Base-by-base conservation (phyloP, 2,113 vertebrate genomes). In the Malurus melanocephalus region DNA sequence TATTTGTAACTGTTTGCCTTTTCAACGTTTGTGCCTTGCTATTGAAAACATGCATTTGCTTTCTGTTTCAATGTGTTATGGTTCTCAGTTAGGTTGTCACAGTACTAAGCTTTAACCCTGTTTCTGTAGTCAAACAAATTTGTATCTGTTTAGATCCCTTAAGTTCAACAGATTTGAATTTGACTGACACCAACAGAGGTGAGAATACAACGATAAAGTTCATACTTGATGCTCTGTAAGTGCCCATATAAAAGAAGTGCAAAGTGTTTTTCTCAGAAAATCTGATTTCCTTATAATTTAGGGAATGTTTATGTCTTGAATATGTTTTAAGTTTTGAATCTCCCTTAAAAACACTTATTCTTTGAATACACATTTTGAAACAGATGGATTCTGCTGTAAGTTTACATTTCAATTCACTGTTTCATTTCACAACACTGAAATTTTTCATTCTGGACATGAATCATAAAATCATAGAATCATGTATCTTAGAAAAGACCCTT, bases 341-440 rank as follows among this genome's bases (percentile, higher is more conserved):
- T 0, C 32, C 26, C 56, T 86, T 77, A 38, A 62, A 71, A 69
- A 12, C 7, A 45, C 6, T 77, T 82, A 66, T 85, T 82, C n/a
- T 69, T 69, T 61, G 27, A 79, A 80, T 26, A 56, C 38, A 28
- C 0, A 0, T 43, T 71, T 88, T 83, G 62, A 93, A 89, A 77
- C 72, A 85, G 88, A 88, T 66, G 18, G 16, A 69, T 85, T 93
- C 46, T 85, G 56, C 64, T 83, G 13, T 45, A 87, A 87, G 24
- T 73, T 85, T 87, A 82, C 38, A 49, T 80, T 94, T 93, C 60
- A 88, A 59, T 92, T 73, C 84, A 69, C 51, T 82, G 24, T 76
- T 89, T 87, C 55, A 55, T 66, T 86, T 83, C 52, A 69, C 73
- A 83, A 59, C 59, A 82, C 16, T 62, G 51, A 93, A 94, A 57